Evolutionary conservation across 2,888 invertebrate genomes (phyloP), one percentile per base, ranked within the genome.

Genomic region (Buathra laborator): DNA sequence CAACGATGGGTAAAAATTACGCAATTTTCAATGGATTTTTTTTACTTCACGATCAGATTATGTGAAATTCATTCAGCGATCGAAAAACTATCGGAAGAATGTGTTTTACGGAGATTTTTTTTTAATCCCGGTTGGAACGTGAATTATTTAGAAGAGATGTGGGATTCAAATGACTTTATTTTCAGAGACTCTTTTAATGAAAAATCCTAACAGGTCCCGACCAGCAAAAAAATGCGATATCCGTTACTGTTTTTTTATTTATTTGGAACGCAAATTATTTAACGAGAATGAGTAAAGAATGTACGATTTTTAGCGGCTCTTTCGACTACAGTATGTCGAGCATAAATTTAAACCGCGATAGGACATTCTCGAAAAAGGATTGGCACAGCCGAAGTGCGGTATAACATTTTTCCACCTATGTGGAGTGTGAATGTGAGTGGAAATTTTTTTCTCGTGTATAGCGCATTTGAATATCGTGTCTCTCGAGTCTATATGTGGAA

Each of bases 401-500:
- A 24, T 59, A 2, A 74, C 12, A 46, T 66, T 78, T 67, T 78
- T 83, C 59, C 72, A 59, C 62, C 67, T 51, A 19, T 16, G 19
- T 46, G 32, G 51, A 83, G 59, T 37, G 67, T 67, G 51, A 59
- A 83, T 29, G 37, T 62, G 16, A 74, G 72, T 48, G 68, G 68
- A 83, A 78, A 59, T 78, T 46, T n/a, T n/a, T 24, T 43, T 43
- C 9, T 29, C 62, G 78, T 29, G 24, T 59, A 12, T 19, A 3
- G 32, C 67, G 53, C 46, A 51, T 24, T 3, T 37, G 5, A 74
- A 59, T 59, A 37, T 68, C 32, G 32, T 19, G 43, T 59, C 29
- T 46, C 46, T 46, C 29, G 48, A 64, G 56, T 77, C 43, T 77
- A 59, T 16, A 56, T 46, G n/a, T 2, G 53, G 59, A 12, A 5